These are phyloP conservation scores for Amazona finschi DNA, from an alignment of 2,797 vertebrate genomes.

Conservation along the genomic window DNA sequence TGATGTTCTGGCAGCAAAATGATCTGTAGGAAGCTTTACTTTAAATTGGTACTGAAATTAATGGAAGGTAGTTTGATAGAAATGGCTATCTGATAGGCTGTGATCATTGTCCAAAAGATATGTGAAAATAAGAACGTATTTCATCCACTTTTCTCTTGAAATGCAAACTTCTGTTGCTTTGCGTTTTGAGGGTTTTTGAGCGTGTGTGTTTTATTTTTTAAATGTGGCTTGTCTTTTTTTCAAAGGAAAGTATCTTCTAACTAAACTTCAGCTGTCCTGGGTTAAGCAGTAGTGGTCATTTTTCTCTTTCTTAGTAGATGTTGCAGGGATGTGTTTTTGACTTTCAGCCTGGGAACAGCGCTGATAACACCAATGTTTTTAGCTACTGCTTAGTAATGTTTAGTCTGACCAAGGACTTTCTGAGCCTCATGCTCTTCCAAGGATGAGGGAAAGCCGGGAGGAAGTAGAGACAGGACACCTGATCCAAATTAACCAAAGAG, in stretches of 20 bases:
- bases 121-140: background rate
- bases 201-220: background rate
- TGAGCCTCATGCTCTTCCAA: no score
- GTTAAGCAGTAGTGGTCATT: no score
- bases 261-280: background rate
- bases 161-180: background rate
- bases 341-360: no score
- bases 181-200: background rate
- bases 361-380: no score
- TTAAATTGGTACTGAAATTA: background rate
- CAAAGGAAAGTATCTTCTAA: background rate
- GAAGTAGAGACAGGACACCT: no score
- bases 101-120: background rate
- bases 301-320: no score
- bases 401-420: no score
- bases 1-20: background rate
- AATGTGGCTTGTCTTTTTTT: background rate
- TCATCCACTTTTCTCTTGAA: background rate
- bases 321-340: no score
- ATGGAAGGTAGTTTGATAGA: background rate
- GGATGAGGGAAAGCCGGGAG: no score
- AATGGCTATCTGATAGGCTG: background rate
- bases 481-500: no score
- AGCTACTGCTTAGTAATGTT: no score
- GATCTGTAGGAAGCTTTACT: background rate